Evolutionary conservation across 2,888 invertebrate species (phyloP).

Genomic region (Morpho helenor): DNA sequence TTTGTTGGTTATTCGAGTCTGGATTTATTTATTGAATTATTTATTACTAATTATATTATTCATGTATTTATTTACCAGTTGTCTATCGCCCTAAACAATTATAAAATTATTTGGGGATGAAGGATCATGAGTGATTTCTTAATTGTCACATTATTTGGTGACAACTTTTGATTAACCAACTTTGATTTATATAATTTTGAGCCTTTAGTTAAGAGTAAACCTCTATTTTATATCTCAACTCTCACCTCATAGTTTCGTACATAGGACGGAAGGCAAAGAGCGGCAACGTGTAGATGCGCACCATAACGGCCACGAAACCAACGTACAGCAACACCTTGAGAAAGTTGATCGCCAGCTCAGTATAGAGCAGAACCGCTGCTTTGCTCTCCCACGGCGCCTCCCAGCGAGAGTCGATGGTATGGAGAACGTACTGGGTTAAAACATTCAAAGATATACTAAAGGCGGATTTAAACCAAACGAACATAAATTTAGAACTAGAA

Average conservation of each 20-base stretch:
- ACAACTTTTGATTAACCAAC: not conserved
- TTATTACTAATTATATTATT: no score
- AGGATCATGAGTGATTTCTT: no score
- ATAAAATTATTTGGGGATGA: no score
- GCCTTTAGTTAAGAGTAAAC: no score
- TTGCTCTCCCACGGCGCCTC: constrained; percentile 99
- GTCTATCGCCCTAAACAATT: no score
- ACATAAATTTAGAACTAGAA: no score
- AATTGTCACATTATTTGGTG: not conserved
- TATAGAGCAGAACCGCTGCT: constrained; percentile 97
- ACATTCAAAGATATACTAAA: no score
- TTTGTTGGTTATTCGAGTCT: no score
- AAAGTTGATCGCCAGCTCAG: constrained; percentile 95
- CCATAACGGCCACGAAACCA: constrained; percentile 97
- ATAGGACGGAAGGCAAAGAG: constrained; percentile 99
- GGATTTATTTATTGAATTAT: no score
- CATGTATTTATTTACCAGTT: no score
- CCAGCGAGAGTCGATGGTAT: constrained; percentile 92
- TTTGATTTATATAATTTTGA: no score
- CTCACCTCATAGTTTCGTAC: constrained; percentile 97
- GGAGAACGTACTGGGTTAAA: constrained; percentile 72
- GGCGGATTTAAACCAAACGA: no score
- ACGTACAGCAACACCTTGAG: constrained; percentile 92
- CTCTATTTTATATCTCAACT: not conserved
- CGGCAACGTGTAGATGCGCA: constrained; percentile 97